Conservation (phyloP, 1,140 invertebrate species). For the Pinna nobilis region DNA sequence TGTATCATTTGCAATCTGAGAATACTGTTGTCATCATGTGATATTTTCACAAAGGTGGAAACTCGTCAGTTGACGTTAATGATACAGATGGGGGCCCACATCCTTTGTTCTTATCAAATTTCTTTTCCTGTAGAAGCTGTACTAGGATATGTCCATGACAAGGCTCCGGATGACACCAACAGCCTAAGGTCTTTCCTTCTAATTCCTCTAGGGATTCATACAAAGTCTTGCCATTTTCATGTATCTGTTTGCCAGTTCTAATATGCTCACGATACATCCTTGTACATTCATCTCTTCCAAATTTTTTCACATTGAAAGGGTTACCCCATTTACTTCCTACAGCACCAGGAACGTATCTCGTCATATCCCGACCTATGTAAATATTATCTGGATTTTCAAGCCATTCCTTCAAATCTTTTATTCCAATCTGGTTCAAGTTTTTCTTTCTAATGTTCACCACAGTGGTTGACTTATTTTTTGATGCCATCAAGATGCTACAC, state of each 20-base stretch:
- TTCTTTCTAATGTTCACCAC: slow-evolving; percentile 41
- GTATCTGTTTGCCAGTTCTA: slow-evolving; percentile 2
- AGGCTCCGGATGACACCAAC: slow-evolving; percentile 51
- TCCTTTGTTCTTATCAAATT: too few relatives aligned
- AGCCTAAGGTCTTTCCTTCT: slow-evolving; percentile 45
- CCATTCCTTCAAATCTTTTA: slow-evolving; percentile 45
- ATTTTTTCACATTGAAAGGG: slow-evolving; percentile 36
- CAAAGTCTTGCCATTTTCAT: slow-evolving; percentile 32
- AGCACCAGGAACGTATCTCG: slow-evolving; percentile 45
- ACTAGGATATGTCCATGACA: slow-evolving; percentile 47
- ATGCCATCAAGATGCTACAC: not conserved
- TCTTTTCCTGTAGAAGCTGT: slow-evolving; percentile 11
- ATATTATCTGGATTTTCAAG: slow-evolving; percentile 35
- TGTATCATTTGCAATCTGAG: too few relatives aligned
- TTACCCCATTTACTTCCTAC: slow-evolving; percentile 50
- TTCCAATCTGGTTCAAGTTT: slow-evolving; percentile 38
- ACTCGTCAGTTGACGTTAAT: too few relatives aligned
- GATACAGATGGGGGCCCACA: too few relatives aligned
- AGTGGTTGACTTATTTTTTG: not conserved
- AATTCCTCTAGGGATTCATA: slow-evolving; percentile 40
- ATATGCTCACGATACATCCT: slow-evolving; percentile 41
- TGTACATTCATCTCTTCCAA: slow-evolving; percentile 27
- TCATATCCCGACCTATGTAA: slow-evolving; percentile 52
- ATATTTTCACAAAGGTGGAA: too few relatives aligned
- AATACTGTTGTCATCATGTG: too few relatives aligned